Conservation (phyloP, 2,113 vertebrate genomes). For the Anoura caudifer region DNA sequence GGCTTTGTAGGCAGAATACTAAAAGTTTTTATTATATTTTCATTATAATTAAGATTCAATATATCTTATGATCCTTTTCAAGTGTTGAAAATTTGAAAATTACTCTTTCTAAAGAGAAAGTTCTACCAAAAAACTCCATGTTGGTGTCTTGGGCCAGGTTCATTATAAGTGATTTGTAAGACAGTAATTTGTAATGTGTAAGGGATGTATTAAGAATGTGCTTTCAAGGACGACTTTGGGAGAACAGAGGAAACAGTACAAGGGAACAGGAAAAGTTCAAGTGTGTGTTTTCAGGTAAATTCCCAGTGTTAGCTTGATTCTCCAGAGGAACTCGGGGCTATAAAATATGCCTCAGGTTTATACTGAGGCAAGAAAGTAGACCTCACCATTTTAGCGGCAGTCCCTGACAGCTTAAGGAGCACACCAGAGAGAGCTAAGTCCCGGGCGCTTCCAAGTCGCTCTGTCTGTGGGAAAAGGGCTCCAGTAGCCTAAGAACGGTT, state of each 20-base stretch:
- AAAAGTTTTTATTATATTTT: not conserved
- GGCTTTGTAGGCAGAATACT: not conserved
- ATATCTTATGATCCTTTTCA: not conserved
- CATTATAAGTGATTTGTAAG: not conserved
- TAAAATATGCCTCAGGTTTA: not conserved
- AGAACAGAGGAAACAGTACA: not conserved
- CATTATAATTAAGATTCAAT: not conserved
- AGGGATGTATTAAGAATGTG: not conserved
- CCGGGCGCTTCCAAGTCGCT: not conserved
- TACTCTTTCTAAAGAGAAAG: not conserved
- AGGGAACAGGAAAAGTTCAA: not conserved
- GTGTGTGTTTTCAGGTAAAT: not conserved
- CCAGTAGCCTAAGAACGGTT: not conserved
- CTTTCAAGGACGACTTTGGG: not conserved
- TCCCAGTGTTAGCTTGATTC: not conserved
- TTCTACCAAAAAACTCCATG: not conserved
- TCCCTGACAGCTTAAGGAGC: not conserved
- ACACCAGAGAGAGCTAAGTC: not conserved
- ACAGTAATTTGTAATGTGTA: not conserved
- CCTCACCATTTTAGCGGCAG: not conserved
- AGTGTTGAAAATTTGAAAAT: not conserved
- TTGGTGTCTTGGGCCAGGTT: not conserved
- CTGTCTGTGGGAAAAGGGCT: not conserved
- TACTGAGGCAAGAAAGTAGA: not conserved
- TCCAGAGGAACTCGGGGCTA: not conserved